These are phyloP conservation scores for Asarcornis scutulata DNA, from an alignment of 2,113 vertebrate genomes.

Conservation along the genomic window DNA sequence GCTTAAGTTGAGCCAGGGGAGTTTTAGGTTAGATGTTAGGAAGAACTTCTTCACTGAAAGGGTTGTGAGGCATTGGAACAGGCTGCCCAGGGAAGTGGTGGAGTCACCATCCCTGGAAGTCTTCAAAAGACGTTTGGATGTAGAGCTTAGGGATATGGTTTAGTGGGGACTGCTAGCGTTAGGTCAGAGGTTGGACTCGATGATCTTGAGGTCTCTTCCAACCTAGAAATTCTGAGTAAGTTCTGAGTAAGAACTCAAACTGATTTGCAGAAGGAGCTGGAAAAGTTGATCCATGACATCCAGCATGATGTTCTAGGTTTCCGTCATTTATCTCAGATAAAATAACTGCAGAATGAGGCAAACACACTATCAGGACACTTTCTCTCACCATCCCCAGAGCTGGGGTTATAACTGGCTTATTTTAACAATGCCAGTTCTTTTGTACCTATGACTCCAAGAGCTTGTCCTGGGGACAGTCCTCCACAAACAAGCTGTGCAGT, in stretches of 20 bases:
- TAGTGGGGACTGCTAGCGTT: too few species aligned
- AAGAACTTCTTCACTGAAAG: too few species aligned
- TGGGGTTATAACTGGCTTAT: neutral
- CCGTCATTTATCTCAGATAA: neutral
- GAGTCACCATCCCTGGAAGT: too few species aligned
- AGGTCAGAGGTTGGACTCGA: too few species aligned
- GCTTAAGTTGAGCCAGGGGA: too few species aligned
- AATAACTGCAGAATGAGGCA: neutral
- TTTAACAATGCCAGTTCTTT: neutral
- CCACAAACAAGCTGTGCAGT: conserved; percentile 40
- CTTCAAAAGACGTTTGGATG: too few species aligned
- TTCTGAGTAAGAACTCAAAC: neutral
- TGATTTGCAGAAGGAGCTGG: neutral
- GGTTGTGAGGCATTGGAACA: too few species aligned
- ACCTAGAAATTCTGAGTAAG: too few species aligned
- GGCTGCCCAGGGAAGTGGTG: too few species aligned
- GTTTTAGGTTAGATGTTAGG: too few species aligned
- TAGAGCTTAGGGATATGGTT: too few species aligned
- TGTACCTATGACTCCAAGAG: accelerated
- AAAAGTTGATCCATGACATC: neutral
- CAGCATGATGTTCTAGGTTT: neutral
- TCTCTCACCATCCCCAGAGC: neutral
- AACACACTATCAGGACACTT: neutral
- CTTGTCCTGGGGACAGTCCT: conserved; percentile 8
- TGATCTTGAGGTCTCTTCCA: too few species aligned